Evolutionary conservation across 2,113 vertebrate species (phyloP), one percentile per base, ranked within the genome.

Genomic region (Myotis brandtii): DNA sequence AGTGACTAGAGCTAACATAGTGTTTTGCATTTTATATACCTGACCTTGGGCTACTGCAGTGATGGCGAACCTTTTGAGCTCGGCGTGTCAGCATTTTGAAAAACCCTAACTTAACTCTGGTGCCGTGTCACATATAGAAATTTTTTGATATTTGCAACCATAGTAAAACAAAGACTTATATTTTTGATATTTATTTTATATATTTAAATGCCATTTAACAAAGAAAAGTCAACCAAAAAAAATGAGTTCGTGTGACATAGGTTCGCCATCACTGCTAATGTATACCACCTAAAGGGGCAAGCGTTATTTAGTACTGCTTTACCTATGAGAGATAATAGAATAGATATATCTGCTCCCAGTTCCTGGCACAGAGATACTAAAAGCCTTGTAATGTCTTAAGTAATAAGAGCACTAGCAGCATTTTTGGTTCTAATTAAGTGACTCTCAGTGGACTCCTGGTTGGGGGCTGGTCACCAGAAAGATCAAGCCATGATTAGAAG

Each of bases 271-370:
- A n/a, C n/a, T n/a, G n/a, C n/a, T 82, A 40, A 64, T 82, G 32
- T 7, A 79, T 12, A 56, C 2, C 32, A 54, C 13, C 6, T 17
- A 46, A 17, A 0, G 0, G 4, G 3, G 13, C 27, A 85, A 8
- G 0, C 14, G 46, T 54, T 43, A 34, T 46, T 46, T 85, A 56
- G 59, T 54, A 20, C 4, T 4, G 56, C 59, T 77, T 89, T 12
- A 37, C 9, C 37, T 62, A 23, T 37, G n/a, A 59, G 40, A 89
- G 21, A 52, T 23, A 37, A 66, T 30, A 72, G 64, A 70, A 75
- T n/a, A 90, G 16, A 56, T 30, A 46, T 13, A 10, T 75, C 17
- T 54, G 5, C 11, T 50, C 40, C 34, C 32, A 21, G 34, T 18
- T 77, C 48, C 37, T 89, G 48, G 48, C 56, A 67, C 12, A 84